phyloP scores from a whole-genome alignment of 2,888 invertebrate genomes.

The Trichogramma evanescens region DNA sequence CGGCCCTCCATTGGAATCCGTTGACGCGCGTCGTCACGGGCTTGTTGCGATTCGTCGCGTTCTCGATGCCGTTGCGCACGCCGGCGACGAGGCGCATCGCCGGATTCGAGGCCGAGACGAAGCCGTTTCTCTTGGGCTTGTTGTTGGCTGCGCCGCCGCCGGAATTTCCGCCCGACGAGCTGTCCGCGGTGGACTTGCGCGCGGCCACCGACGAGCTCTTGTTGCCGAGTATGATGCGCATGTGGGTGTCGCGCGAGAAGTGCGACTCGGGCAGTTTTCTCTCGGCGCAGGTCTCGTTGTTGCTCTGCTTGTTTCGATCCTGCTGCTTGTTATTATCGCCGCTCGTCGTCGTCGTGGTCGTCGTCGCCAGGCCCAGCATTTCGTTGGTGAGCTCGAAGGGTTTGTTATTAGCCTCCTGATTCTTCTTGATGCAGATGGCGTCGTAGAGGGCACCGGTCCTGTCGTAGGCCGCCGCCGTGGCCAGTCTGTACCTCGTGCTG shows the following conservation, averaged over 20 bases:
- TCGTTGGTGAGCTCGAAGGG: slow-evolving; percentile 45
- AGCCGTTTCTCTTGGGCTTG: slow-evolving; percentile 74
- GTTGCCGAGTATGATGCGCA: slow-evolving; percentile 77
- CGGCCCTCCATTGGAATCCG: slow-evolving; percentile 68
- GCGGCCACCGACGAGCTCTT: slow-evolving; percentile 21
- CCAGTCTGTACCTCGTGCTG: slow-evolving; percentile 40
- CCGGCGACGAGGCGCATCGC: slow-evolving; percentile 76
- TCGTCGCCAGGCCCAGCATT: slow-evolving; percentile 40
- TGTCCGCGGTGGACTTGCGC: slow-evolving; percentile 36
- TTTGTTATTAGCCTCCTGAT: slow-evolving; percentile 29
- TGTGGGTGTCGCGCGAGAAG: slow-evolving; percentile 84
- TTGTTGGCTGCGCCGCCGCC: slow-evolving; percentile 46
- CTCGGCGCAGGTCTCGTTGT: slow-evolving; percentile 37
- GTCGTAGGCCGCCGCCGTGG: slow-evolving; percentile 36
- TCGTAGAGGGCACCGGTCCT: slow-evolving; percentile 41
- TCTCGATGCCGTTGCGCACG: slow-evolving; percentile 66
- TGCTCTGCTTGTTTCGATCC: slow-evolving; percentile 17
- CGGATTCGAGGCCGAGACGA: slow-evolving; percentile 81
- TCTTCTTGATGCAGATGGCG: slow-evolving; percentile 40
- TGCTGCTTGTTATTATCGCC: slow-evolving; percentile 6
- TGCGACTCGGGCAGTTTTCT: slow-evolving; percentile 63
- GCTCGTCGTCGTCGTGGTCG: slow-evolving; percentile 28
- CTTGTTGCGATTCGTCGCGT: slow-evolving; percentile 49
- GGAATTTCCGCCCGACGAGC: slow-evolving; percentile 27
- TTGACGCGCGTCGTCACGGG: slow-evolving; percentile 51